Conservation (phyloP, 1,140 invertebrate genomes). For the Aphelenchoides besseyi region DNA sequence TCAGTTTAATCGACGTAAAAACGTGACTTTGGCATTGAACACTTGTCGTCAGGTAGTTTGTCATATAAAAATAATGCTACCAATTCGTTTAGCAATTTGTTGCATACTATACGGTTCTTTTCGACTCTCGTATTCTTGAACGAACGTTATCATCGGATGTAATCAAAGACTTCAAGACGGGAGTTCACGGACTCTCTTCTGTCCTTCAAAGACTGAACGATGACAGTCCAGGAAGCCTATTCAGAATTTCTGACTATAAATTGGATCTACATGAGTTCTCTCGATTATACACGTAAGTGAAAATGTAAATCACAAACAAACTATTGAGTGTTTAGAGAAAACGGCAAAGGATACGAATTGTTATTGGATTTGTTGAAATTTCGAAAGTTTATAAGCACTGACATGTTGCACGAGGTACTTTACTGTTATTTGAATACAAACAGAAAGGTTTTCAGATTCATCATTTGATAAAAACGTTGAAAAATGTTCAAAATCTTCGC, state of each 20-base stretch:
- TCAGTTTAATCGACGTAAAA: slow-evolving; percentile 11
- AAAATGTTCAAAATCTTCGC: slow-evolving; percentile 19
- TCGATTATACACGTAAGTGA: slow-evolving; percentile 22
- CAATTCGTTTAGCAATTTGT: slow-evolving; percentile 18
- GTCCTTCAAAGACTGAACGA: slow-evolving; percentile 16
- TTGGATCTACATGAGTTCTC: slow-evolving; percentile 20
- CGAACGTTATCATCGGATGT: slow-evolving; percentile 2
- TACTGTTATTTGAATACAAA: background rate
- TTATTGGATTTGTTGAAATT: slow-evolving; percentile 28
- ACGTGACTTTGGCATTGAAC: background rate
- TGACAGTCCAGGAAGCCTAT: slow-evolving; percentile 15
- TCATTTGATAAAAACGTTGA: background rate
- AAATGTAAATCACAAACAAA: background rate
- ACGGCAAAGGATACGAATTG: slow-evolving; percentile 24
- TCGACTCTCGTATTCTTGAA: slow-evolving; percentile 18
- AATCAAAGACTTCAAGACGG: slow-evolving; percentile 19
- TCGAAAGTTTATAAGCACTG: slow-evolving; percentile 28
- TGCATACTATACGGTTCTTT: slow-evolving; percentile 13
- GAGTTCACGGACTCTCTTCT: background rate
- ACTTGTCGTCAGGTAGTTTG: slow-evolving; percentile 11
- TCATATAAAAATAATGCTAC: slow-evolving; percentile 1
- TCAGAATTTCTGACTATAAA: slow-evolving; percentile 13
- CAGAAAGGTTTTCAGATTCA: slow-evolving; percentile 10
- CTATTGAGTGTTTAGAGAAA: slow-evolving; percentile 19
- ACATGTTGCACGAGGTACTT: slow-evolving; percentile 13